phyloP scores from a whole-genome alignment of 2,797 vertebrate species.

The Dermochelys coriacea region DNA sequence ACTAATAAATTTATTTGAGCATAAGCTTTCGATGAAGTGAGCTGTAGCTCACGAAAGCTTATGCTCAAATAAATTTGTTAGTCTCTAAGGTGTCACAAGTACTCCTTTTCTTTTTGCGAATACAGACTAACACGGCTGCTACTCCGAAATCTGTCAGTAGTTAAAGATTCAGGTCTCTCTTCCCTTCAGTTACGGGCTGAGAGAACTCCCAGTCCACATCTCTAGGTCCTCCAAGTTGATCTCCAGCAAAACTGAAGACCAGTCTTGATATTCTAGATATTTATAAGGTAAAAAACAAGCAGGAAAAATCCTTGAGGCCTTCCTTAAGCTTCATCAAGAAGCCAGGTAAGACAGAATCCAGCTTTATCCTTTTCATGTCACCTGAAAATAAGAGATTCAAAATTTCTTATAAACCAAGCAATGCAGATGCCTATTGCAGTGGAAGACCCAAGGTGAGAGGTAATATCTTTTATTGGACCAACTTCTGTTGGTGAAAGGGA shows the following conservation, averaged over 20 bases:
- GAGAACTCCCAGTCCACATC: neutral
- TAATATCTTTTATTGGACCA: too few relatives aligned
- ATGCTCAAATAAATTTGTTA: too few relatives aligned
- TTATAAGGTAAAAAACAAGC: neutral
- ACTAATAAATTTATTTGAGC: too few relatives aligned
- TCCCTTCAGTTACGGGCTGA: neutral
- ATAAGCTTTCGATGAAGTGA: too few relatives aligned
- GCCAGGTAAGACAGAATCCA: neutral
- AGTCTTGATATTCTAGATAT: neutral
- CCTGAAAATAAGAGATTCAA: accelerated
- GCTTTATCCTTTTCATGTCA: neutral
- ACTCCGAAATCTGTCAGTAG: too few relatives aligned
- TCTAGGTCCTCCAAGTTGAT: neutral
- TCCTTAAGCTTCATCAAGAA: neutral
- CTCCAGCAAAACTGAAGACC: neutral
- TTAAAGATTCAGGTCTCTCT: neutral
- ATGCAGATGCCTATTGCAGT: neutral
- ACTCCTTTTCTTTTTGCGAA: too few relatives aligned
- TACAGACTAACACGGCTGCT: too few relatives aligned
- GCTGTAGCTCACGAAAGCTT: too few relatives aligned
- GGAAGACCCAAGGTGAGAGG: too few relatives aligned
- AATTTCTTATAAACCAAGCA: neutral
- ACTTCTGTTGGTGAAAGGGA: too few relatives aligned
- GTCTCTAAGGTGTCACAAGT: too few relatives aligned
- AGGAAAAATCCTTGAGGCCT: neutral